Base-by-base conservation (phyloP, 1,140 invertebrate species). In the Tetraneura akinire region DNA sequence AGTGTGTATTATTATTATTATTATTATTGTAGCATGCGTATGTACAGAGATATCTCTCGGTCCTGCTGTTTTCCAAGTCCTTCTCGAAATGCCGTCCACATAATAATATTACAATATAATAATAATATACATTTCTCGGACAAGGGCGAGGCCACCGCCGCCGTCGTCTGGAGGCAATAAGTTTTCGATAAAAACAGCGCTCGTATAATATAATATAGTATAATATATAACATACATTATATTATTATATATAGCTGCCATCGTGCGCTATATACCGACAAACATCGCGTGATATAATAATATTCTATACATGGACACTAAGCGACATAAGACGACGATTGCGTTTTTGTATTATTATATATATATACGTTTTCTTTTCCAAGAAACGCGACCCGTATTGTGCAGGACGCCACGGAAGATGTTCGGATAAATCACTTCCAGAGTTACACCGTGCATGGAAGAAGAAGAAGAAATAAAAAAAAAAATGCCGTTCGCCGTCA, bases 91-190 rank as follows among this genome's bases (percentile, higher is more conserved):
- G 32, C 32, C 53, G 55, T 78, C 13, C 74, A 62, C 51, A 14
- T 62, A 57, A 37, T 37, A 37, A 37, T 37, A 37, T 37, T 37
- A 37, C n/a, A n/a, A n/a, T n/a, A n/a, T n/a, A n/a, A n/a, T n/a
- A n/a, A n/a, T n/a, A n/a, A n/a, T 32, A 76, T 76, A 76, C 57
- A 57, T 76, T 78, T 78, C 74, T 78, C 74, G 55, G 74, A 78
- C 74, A 78, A 78, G 74, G 74, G 74, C 53, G 74, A 55, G 74
- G 74, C 74, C 55, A 55, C 53, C 71, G 64, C 64, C 21, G 66
- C 68, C 68, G 64, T n/a, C 71, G 74, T 78, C 74, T 78, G 74
- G 74, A 78, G 74, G 74, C 74, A 78, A 78, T 78, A 78, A 78
- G 74, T 78, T 78, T 47, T 62, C 74, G 47, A 78, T 10, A 78